Base-by-base conservation (phyloP, 2,113 vertebrate genomes). In the Stigmatopora nigra region DNA sequence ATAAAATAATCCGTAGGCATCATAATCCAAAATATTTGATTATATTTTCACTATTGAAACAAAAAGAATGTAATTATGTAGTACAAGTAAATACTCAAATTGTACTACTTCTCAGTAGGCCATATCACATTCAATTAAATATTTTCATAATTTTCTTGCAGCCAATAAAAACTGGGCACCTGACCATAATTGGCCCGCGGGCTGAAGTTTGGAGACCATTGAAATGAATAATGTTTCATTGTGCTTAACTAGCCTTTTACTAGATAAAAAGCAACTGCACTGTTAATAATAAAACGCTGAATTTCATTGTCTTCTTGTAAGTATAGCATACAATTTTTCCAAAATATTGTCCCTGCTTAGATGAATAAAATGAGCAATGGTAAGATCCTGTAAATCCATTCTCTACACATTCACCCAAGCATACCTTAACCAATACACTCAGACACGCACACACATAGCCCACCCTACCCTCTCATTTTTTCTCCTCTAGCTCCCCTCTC, bases 401-500 rank as follows among this genome's bases (percentile, higher is more conserved):
- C 56, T n/a, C 25, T 17, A 11, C 31, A 41, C 35, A 59, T 35
- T 19, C 35, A 19, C 57, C 4, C 57, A 59, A 2, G 14, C 56
- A 9, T 17, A 17, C 15, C 15, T 7, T 10, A 16, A 58, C 10
- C 17, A 25, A 61, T 12, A 63, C 49, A 35, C 60, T 46, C 19
- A 46, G 49, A 63, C 49, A 53, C 41, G 16, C 51, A 60, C 35
- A 63, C 61, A 64, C 62, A 36, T 1, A 56, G 53, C 22, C 63
- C 1, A 9, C n/a, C 38, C 57, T 19, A 48, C 9, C 8, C 12
- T 35, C 46, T 57, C 49, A 46, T 52, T 9, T 31, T 56, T 55
- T 73, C 74, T 75, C 74, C 77, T 78, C 73, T 73, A 69, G 76
- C 72, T 80, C 71, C 77, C 72, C 60, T 78, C 67, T 58, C 61